These are phyloP conservation scores for Phenganax subtilis DNA, from an alignment of 92 coral and sea anemone genomes.

Conservation along the genomic window DNA sequence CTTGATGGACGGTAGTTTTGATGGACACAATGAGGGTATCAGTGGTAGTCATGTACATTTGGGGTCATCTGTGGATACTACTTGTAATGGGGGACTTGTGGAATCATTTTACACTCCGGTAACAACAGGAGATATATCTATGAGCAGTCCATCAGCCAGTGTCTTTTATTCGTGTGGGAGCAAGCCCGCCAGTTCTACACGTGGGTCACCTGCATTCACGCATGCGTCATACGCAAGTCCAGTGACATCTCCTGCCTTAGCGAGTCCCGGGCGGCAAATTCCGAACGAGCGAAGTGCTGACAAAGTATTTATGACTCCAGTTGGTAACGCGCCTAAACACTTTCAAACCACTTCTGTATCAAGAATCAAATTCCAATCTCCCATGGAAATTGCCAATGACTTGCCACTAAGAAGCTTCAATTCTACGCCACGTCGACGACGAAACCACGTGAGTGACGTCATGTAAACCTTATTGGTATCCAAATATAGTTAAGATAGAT, in stretches of 20 bases:
- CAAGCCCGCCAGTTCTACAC: not conserved
- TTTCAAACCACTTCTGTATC: constrained; percentile 31
- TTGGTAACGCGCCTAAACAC: constrained; percentile 30
- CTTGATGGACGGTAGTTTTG: constrained; percentile 15
- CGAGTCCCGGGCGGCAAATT: not conserved
- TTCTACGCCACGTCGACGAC: constrained; percentile 32
- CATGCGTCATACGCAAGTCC: constrained; percentile 21
- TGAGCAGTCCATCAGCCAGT: not conserved
- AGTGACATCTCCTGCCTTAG: not conserved
- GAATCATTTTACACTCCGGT: not conserved
- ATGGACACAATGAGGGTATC: not conserved
- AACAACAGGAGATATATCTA: not conserved
- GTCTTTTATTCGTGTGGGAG: constrained; percentile 22
- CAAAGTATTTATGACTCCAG: constrained; percentile 26
- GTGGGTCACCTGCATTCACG: constrained; percentile 11
- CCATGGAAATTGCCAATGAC: constrained; percentile 34
- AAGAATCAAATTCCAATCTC: constrained; percentile 33
- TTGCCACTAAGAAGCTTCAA: not conserved
- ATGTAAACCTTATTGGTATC: not conserved
- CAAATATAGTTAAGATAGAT: not conserved
- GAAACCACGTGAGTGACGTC: not conserved
- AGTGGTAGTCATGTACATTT: not conserved
- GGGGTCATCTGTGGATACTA: not conserved
- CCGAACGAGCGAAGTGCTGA: constrained; percentile 3
- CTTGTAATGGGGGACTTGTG: too few species aligned